Percentiles rank a stretch among this genome's conserved stretches.
phyloP scores from a whole-genome alignment of 2,888 invertebrate species.

The Synanthedon vespiformis region DNA sequence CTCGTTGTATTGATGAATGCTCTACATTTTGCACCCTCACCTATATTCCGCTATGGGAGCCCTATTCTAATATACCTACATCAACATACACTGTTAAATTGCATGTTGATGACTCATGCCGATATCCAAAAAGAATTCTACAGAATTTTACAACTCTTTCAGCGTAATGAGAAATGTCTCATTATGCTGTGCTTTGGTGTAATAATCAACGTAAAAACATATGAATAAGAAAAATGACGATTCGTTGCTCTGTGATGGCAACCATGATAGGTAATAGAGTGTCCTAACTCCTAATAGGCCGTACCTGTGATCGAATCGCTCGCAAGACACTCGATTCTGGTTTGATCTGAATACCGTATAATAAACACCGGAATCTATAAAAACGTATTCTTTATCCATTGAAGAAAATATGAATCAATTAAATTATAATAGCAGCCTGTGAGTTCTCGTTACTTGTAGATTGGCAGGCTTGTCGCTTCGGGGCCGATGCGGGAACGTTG shows the following conservation, averaged over 20 bases:
- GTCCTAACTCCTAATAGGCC: too few relatives aligned
- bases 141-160: neutral
- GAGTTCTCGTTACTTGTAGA: slow-evolving; percentile 45
- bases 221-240: too few relatives aligned
- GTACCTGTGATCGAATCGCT: too few relatives aligned
- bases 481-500: slow-evolving; percentile 49
- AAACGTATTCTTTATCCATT: too few relatives aligned
- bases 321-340: too few relatives aligned
- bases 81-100: neutral
- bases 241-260: too few relatives aligned
- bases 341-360: too few relatives aligned
- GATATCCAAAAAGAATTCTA: neutral
- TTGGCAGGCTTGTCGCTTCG: slow-evolving; percentile 60
- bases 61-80: neutral
- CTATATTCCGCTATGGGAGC: slow-evolving; percentile 11
- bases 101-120: neutral
- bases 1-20: slow-evolving; percentile 60
- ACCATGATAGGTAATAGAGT: too few relatives aligned
- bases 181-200: too few relatives aligned
- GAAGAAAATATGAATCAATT: slow-evolving; percentile 25
- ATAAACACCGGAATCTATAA: too few relatives aligned
- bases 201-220: too few relatives aligned
- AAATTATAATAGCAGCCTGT: slow-evolving; percentile 48
- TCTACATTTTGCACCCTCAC: slow-evolving; percentile 48
- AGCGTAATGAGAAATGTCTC: too few relatives aligned